Conservation (phyloP, 1,140 invertebrate genomes). For the Sarcophaga bullata region DNA sequence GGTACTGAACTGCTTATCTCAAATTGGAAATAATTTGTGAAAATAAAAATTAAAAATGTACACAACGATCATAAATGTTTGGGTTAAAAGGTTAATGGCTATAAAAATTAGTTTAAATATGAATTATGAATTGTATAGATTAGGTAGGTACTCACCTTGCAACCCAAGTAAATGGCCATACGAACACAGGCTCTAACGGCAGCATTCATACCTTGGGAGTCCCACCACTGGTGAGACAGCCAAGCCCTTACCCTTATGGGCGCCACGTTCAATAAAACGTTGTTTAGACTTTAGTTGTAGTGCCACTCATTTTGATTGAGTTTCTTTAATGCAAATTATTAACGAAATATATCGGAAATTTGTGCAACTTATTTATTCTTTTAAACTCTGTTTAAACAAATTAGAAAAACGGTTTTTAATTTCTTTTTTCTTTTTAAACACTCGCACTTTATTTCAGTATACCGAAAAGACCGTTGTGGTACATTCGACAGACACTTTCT, state of each 20-base stretch:
- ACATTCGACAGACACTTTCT: conserved; percentile 33
- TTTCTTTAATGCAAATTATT: not conserved
- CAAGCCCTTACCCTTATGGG: conserved; percentile 89
- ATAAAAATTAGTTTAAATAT: not conserved
- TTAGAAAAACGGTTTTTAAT: conserved; percentile 33
- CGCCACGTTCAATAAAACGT: conserved; percentile 85
- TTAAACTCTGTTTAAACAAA: conserved; percentile 30
- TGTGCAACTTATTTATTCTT: conserved; percentile 21
- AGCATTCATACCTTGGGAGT: conserved; percentile 99
- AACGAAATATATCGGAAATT: too few species aligned
- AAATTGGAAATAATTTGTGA: not conserved
- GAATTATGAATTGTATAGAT: not conserved
- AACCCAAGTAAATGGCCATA: conserved; percentile 82
- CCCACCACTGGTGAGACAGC: conserved; percentile 95
- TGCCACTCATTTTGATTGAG: conserved; percentile 29
- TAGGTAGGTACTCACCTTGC: conserved; percentile 57
- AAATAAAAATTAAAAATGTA: not conserved
- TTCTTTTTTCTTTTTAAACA: conserved; percentile 4
- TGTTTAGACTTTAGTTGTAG: conserved; percentile 66
- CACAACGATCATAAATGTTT: conserved; percentile 15
- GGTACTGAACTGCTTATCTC: not conserved
- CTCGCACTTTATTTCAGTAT: conserved; percentile 22
- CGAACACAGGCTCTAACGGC: conserved; percentile 96
- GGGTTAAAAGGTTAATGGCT: conserved; percentile 25
- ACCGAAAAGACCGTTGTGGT: conserved; percentile 9